phyloP scores from a whole-genome alignment of 2,113 vertebrate species.

The Platysternon megacephalum region DNA sequence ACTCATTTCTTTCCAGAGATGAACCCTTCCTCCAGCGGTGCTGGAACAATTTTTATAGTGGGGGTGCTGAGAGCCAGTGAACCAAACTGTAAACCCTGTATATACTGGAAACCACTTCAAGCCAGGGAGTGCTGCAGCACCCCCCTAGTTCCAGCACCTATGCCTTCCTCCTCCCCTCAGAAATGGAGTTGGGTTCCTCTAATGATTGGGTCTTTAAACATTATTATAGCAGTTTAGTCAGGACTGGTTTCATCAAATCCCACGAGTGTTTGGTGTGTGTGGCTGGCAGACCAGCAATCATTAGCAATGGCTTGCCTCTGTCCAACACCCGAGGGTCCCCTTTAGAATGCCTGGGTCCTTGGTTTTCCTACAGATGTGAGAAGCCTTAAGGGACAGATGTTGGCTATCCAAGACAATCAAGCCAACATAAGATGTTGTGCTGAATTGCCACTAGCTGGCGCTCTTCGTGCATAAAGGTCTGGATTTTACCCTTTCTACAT shows the following conservation, averaged over 20 bases:
- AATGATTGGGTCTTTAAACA: neutral
- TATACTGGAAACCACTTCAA: too few relatives aligned
- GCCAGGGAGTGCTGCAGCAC: too few relatives aligned
- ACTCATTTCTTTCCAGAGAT: neutral
- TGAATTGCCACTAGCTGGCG: neutral
- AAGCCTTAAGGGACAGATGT: neutral
- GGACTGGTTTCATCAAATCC: neutral
- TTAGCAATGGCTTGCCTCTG: neutral
- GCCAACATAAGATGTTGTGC: accelerated
- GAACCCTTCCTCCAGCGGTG: neutral
- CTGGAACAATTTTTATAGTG: too few relatives aligned
- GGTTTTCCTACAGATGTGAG: neutral
- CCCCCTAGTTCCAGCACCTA: too few relatives aligned
- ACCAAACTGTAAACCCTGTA: too few relatives aligned
- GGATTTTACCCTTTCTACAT: neutral
- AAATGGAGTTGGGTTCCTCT: neutral
- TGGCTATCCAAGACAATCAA: neutral
- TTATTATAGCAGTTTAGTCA: neutral
- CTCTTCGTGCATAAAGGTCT: neutral
- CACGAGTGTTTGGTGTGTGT: neutral
- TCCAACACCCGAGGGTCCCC: neutral
- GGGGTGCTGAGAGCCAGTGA: too few relatives aligned
- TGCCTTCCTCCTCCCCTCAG: neutral
- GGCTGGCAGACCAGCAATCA: neutral
- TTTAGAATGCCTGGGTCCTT: neutral